phyloP scores from a whole-genome alignment of 2,888 invertebrate genomes.

The Hybos culiciformis region DNA sequence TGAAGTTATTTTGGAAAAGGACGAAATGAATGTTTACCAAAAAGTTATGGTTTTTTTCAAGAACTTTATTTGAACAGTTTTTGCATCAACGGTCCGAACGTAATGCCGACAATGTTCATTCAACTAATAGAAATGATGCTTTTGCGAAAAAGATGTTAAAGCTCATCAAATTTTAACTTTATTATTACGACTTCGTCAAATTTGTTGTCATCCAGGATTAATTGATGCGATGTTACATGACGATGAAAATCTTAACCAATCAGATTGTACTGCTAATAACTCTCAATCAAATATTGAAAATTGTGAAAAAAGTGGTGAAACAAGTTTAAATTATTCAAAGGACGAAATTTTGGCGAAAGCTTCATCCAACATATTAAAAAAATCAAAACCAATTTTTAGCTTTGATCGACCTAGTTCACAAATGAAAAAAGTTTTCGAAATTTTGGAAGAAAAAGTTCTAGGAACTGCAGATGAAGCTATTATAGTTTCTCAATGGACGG shows the following conservation, averaged over 20 bases:
- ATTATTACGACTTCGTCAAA: conserved; percentile 70
- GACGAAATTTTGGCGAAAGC: conserved; percentile 43
- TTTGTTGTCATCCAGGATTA: conserved; percentile 78
- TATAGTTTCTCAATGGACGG: conserved; percentile 89
- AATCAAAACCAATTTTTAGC: conserved; percentile 58
- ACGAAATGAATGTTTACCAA: conserved; percentile 67
- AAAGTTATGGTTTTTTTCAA: conserved; percentile 56
- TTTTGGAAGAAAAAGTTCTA: conserved; percentile 42
- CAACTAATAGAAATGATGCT: conserved; percentile 17
- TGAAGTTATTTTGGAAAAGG: conserved; percentile 48
- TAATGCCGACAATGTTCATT: conserved; percentile 30
- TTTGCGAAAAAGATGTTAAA: too few species aligned
- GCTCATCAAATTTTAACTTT: conserved; percentile 65
- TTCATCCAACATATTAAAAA: conserved; percentile 46
- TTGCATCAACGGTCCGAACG: conserved; percentile 62
- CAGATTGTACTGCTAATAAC: too few species aligned
- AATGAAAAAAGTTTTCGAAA: conserved; percentile 44
- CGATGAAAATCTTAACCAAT: conserved; percentile 40
- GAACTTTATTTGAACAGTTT: conserved; percentile 62
- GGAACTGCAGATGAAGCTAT: conserved; percentile 53
- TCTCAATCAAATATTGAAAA: conserved; percentile 38
- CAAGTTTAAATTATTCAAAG: conserved; percentile 22
- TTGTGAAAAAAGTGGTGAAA: conserved; percentile 7
- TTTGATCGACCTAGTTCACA: conserved; percentile 47
- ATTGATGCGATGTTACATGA: conserved; percentile 49